Base-by-base conservation (phyloP, 53 echinoderm and acorn worm genomes). In the Mesocentrotus franciscanus region DNA sequence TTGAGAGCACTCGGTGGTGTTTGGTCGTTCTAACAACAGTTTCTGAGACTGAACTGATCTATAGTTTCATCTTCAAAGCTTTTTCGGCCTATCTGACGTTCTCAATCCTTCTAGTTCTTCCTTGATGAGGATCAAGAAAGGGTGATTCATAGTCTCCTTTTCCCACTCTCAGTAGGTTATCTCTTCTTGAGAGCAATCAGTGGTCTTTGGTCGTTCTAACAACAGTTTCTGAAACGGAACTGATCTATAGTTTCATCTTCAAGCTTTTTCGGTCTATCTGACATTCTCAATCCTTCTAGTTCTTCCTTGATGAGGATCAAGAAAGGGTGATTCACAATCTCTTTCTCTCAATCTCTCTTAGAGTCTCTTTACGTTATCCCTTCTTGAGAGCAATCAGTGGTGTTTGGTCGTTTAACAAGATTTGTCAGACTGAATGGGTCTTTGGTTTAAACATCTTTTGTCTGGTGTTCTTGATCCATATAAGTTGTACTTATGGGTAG, bases 111-210 rank as follows among this genome's bases (percentile, higher is more conserved):
- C 4, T 18, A 61, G 64, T 68, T 66, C 11, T 91, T 91, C 18
- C 56, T 87, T 66, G 91, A 91, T 66, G 68, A 66, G n/a, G 91
- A 91, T 13, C 10, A 24, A 24, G 91, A 91, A 33, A 61, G 66
- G 91, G 68, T 91, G 91, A 91, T 57, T 42, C 39, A 36, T 5
- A 49, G 49, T 49, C 49, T 20, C 16, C 15, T 20, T 64, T 16
- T 49, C 49, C 6, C 49, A 49, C 49, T 49, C 49, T 49, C 6
- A 49, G 16, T 6, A 49, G 49, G 49, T 49, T 49, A 49, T 49
- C 49, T 49, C 49, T 49, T 49, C 6, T 68, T 68, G 68, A 68
- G 24, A 68, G 68, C 8, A 24, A 5, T 49, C 6, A 7, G 49
- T 49, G 49, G 49, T 49, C 5, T 49, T 64, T 64, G 16, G 64